These are phyloP conservation scores for Nansenia antarctica DNA, from an alignment of 2,113 vertebrate genomes.

Conservation along the genomic window DNA sequence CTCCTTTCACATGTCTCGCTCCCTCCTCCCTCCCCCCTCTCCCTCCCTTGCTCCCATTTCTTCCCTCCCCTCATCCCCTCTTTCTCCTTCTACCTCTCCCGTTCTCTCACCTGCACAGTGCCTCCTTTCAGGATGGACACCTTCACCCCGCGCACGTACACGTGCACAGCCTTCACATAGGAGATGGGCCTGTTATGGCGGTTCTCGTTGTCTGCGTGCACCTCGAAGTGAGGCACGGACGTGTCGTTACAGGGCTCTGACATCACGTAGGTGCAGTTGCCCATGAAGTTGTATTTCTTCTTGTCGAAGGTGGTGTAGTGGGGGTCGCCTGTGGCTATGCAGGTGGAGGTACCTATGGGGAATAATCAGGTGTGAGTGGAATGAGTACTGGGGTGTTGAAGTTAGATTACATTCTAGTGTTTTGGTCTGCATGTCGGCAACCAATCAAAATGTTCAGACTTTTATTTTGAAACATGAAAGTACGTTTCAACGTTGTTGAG, in stretches of 20 bases:
- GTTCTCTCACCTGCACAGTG: slow-evolving; percentile 68
- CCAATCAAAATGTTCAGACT: too few relatives aligned
- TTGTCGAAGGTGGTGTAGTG: slow-evolving; percentile 80
- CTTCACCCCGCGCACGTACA: slow-evolving; percentile 59
- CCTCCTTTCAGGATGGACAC: slow-evolving; percentile 77
- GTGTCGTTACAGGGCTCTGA: slow-evolving; percentile 67
- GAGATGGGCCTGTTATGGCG: slow-evolving; percentile 70
- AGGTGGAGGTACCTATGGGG: slow-evolving; percentile 41
- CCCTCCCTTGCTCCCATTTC: too few relatives aligned
- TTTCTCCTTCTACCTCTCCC: background rate
- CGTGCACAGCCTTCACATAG: slow-evolving; percentile 75
- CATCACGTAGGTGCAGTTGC: slow-evolving; percentile 79
- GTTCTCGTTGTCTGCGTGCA: slow-evolving; percentile 75
- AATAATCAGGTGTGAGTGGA: background rate
- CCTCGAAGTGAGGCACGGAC: slow-evolving; percentile 59
- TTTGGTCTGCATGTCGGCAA: too few relatives aligned
- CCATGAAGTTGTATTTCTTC: slow-evolving; percentile 73
- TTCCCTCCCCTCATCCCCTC: background rate
- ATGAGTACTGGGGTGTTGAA: background rate
- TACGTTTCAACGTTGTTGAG: too few relatives aligned
- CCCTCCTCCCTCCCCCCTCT: too few relatives aligned
- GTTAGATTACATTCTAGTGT: background rate
- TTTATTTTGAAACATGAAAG: too few relatives aligned
- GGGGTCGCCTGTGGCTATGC: slow-evolving; percentile 70
- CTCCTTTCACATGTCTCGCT: background rate